A percentile compares a stretch with the other conserved stretches of the same genome.
Evolutionary conservation across 2,888 invertebrate species (phyloP).

Genomic region (Agrochola circellaris): DNA sequence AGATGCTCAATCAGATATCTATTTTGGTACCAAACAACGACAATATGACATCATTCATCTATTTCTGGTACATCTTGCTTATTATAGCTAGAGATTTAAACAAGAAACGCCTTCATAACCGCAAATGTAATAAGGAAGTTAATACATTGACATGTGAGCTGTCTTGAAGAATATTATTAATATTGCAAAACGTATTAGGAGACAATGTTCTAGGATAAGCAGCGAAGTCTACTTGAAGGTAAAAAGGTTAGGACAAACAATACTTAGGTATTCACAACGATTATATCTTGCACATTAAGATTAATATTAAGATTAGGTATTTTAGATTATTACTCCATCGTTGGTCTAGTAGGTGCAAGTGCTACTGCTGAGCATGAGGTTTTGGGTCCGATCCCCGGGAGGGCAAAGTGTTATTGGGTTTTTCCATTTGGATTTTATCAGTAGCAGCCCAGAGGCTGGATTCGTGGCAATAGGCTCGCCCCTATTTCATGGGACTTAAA

Average conservation of each 20-base stretch:
- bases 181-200: slow-evolving; percentile 9
- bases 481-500: no score
- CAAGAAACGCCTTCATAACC: slow-evolving; percentile 43
- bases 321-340: no score
- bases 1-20: slow-evolving; percentile 34
- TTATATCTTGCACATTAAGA: background rate
- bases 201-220: background rate
- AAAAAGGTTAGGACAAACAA: background rate
- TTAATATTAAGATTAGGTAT: background rate
- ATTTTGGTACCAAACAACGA: slow-evolving; percentile 40
- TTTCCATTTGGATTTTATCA: no score
- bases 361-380: no score
- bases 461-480: no score
- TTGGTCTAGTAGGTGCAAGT: no score
- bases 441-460: no score
- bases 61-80: slow-evolving; percentile 48
- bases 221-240: no score
- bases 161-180: background rate
- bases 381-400: no score
- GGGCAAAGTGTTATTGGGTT: no score
- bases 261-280: background rate
- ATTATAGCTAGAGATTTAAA: slow-evolving; percentile 53
- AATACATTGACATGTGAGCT: background rate
- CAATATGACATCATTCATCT: slow-evolving; percentile 56
- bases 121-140: slow-evolving; percentile 46